phyloP scores from a whole-genome alignment of 2,113 vertebrate species.

The Leucopsar rothschildi region DNA sequence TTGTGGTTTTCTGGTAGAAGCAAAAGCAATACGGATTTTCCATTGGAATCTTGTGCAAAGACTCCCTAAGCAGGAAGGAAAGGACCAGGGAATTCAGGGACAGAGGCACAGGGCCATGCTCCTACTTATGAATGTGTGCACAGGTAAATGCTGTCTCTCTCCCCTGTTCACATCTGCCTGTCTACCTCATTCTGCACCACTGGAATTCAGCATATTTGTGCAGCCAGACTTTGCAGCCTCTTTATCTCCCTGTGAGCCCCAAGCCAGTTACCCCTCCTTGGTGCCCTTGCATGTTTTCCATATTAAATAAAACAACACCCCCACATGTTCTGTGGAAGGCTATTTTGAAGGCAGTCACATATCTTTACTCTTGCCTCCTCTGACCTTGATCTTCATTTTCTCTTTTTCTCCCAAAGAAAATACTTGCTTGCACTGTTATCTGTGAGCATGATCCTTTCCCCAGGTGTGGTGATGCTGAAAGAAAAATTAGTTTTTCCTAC shows the following conservation, averaged over 20 bases:
- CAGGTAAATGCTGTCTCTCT: not conserved
- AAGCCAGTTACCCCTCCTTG: constrained; percentile 40
- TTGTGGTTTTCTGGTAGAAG: not conserved
- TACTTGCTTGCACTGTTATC: constrained; percentile 73
- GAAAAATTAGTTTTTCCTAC: constrained; percentile 62
- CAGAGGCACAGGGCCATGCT: not conserved
- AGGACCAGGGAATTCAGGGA: not conserved
- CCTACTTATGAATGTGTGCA: rapidly evolving
- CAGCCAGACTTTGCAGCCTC: constrained; percentile 18
- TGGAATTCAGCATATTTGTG: constrained; percentile 25
- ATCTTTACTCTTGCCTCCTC: constrained; percentile 53
- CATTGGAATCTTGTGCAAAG: not conserved
- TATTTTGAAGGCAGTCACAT: constrained; percentile 27
- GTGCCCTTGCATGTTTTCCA: constrained; percentile 59
- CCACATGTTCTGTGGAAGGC: constrained; percentile 62
- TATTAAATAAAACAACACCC: constrained; percentile 64
- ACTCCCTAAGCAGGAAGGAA: not conserved
- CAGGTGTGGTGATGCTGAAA: constrained; percentile 67
- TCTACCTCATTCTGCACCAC: not conserved
- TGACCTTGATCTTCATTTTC: constrained; percentile 73
- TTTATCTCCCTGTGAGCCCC: constrained; percentile 60
- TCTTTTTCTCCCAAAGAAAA: constrained; percentile 68
- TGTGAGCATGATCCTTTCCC: constrained; percentile 66
- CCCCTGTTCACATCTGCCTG: not conserved
- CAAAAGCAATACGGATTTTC: not conserved